Base-by-base conservation (phyloP, 1,140 invertebrate genomes). In the Drosophila ohnishii region DNA sequence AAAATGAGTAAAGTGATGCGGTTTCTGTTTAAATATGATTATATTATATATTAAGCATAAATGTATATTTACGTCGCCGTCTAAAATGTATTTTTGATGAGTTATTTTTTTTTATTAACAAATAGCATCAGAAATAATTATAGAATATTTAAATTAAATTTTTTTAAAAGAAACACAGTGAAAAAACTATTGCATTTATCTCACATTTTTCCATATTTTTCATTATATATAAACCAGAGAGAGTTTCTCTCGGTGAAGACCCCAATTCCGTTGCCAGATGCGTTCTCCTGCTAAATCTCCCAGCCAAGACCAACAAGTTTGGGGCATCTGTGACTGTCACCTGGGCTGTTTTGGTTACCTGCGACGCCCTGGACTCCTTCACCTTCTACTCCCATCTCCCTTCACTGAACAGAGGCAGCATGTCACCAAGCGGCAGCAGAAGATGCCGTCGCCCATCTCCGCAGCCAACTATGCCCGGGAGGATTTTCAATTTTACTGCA, bases 401-500 rank as follows among this genome's bases (percentile, higher is more conserved):
- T n/a, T 25, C n/a, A 10, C 25, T 8, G 11, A 47, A 39, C 71
- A 44, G 47, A 25, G 30, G 77, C 81, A 78, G 81, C 82, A 79
- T 87, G 83, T 83, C 83, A 87, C 83, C 82, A 73, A 76, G 78
- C 78, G 69, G 75, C 60, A 78, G 34, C 19, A 78, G 56, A 32
- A 73, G 56, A 72, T 78, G 28, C 57, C 28, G 39, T 50, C 37
- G 42, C 47, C 53, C 53, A 42, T 48, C 61, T 35, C n/a, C 51
- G 37, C 32, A 37, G 6, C 48, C 48, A 53, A 64, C 57, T 72
- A 88, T 88, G 71, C 83, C 84, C 84, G 76, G 63, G 83, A 84
- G 87, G 88, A 80, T 90, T 90, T 90, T 90, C 87, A 90, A 90
- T 90, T 90, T 90, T 90, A 90, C 87, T 90, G 87, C 87, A 90